Evolutionary conservation across 2,888 invertebrate genomes (phyloP).

Genomic region (Torymus aiolomorphi): DNA sequence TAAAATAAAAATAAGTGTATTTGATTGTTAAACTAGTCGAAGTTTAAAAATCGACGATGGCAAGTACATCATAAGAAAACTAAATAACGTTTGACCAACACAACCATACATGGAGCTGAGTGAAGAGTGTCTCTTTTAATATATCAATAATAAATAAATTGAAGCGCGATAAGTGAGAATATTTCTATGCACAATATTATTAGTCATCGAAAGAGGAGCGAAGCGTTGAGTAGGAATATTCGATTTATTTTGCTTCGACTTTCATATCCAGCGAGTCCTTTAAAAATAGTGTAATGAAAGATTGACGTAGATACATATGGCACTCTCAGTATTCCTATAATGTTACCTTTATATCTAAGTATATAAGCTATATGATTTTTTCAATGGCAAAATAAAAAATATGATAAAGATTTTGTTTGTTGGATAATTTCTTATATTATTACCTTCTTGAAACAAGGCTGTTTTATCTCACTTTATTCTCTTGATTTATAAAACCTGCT

Average conservation of each 20-base stretch:
- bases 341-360: constrained; percentile 45
- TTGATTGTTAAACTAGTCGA: constrained; percentile 45
- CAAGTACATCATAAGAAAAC: neutral
- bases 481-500: no score
- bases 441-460: no score
- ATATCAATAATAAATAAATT: constrained; percentile 13
- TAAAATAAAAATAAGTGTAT: constrained; percentile 46
- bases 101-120: constrained; percentile 10
- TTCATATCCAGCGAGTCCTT: constrained; percentile 15
- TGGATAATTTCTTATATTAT: neutral
- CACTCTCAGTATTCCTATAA: constrained; percentile 29
- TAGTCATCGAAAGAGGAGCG: neutral
- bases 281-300: constrained; percentile 15
- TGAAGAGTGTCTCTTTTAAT: constrained; percentile 27
- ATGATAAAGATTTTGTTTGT: constrained; percentile 1
- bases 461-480: no score
- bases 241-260: constrained; percentile 19
- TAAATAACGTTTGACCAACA: constrained; percentile 42
- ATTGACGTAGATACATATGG: constrained; percentile 22
- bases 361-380: constrained; percentile 40
- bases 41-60: constrained; percentile 10
- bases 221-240: neutral
- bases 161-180: constrained; percentile 18
- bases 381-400: constrained; percentile 43
- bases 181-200: constrained; percentile 5